Evolutionary conservation across 1,140 invertebrate species (phyloP).

Genomic region (Drosophila eugracilis): DNA sequence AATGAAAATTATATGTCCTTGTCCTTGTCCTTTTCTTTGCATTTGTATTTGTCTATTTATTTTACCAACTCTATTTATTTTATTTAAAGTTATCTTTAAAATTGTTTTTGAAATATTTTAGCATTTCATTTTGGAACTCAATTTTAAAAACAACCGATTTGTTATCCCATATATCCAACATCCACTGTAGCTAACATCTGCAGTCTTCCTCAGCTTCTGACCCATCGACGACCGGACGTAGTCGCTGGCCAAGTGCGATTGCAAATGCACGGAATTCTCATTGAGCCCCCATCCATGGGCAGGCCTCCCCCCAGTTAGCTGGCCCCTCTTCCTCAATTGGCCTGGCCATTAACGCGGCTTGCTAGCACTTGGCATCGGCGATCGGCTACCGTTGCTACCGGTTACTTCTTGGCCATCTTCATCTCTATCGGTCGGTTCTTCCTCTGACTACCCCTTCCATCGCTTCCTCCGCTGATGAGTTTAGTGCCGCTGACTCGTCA

Average conservation of each 20-base stretch:
- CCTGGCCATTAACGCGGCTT: conserved; percentile 73
- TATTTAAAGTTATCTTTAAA: no score
- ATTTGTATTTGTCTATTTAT: no score
- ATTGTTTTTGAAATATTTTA: no score
- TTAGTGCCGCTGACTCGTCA: conserved; percentile 70
- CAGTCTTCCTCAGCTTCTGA: conserved; percentile 47
- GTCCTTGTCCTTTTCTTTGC: no score
- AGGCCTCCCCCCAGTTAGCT: not conserved
- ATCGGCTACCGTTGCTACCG: conserved; percentile 77
- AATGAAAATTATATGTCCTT: no score
- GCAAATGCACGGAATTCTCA: conserved; percentile 83
- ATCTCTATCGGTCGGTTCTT: conserved; percentile 1
- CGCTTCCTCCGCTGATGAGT: conserved; percentile 67
- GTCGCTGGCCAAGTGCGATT: conserved; percentile 77
- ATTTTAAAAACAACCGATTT: no score
- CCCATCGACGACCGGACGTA: conserved; percentile 73
- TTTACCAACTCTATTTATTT: no score
- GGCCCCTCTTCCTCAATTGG: conserved; percentile 20
- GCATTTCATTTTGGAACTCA: no score
- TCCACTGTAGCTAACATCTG: conserved; percentile 17
- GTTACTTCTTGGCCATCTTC: conserved; percentile 39
- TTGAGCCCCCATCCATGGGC: conserved; percentile 52
- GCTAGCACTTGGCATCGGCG: conserved; percentile 52
- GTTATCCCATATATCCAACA: no score
- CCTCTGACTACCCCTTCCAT: conserved; percentile 16